Percentiles rank a stretch among this genome's conserved stretches.
Evolutionary conservation across 35 echinoderm and acorn worm species (phyloP).

Genomic region (Patiria miniata): DNA sequence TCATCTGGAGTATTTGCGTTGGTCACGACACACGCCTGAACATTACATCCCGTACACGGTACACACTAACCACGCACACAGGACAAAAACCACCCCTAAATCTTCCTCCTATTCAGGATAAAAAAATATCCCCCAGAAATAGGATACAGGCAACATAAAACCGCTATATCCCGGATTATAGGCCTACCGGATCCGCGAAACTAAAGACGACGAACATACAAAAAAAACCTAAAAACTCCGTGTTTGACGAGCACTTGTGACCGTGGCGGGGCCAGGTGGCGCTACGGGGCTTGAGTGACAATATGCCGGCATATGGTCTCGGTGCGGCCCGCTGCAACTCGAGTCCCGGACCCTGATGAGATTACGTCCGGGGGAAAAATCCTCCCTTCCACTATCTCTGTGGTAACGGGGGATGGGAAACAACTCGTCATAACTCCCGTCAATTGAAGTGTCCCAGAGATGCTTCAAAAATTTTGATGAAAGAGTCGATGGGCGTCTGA

Average conservation of each 20-base stretch:
- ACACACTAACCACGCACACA: not conserved
- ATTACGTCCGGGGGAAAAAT: not conserved
- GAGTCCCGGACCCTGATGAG: not conserved
- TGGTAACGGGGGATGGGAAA: not conserved
- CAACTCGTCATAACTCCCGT: not conserved
- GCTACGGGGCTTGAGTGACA: constrained; percentile 26
- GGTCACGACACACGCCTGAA: not conserved
- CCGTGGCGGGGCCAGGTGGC: constrained; percentile 20
- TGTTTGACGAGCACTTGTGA: constrained; percentile 28
- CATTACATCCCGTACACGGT: not conserved
- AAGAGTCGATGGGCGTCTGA: not conserved
- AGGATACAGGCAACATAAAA: not conserved
- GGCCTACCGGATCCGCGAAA: not conserved
- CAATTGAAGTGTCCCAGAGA: not conserved
- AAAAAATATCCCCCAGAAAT: not conserved
- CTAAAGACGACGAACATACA: too few relatives aligned
- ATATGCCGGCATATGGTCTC: constrained; percentile 27
- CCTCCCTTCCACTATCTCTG: not conserved
- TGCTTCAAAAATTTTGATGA: constrained; percentile 12
- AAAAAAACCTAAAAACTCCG: not conserved
- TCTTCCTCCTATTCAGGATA: not conserved
- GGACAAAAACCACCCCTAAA: constrained; percentile 13
- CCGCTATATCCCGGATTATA: constrained; percentile 1
- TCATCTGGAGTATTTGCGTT: not conserved
- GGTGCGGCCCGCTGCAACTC: constrained; percentile 17